Conservation (phyloP, 2,113 vertebrate species). For the Cottus gobio region DNA sequence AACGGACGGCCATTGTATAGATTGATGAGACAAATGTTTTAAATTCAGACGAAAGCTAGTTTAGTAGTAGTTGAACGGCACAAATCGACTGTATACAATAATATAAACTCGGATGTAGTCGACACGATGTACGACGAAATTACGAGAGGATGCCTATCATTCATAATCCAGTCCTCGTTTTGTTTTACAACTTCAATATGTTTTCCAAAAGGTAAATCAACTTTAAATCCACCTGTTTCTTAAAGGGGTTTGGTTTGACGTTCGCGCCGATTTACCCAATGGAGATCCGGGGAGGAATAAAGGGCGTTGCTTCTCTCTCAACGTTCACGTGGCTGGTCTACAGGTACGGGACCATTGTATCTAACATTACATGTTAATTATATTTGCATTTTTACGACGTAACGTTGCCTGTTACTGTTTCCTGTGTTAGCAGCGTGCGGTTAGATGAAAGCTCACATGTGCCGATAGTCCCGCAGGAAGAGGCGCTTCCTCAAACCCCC, state of each 20-base stretch:
- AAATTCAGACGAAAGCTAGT: background rate
- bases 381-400: background rate
- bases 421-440: background rate
- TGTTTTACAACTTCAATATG: background rate
- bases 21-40: background rate
- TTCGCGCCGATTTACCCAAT: background rate
- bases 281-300: background rate
- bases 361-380: too few relatives aligned
- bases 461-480: too few relatives aligned
- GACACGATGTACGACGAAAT: background rate
- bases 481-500: background rate
- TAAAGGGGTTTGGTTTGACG: background rate
- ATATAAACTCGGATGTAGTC: background rate
- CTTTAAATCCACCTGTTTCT: background rate
- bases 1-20: too few relatives aligned
- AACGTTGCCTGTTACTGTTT: background rate
- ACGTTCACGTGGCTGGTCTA: background rate
- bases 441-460: background rate
- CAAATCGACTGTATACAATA: background rate
- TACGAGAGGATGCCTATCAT: background rate
- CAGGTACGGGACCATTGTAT: background rate
- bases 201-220: accelerated
- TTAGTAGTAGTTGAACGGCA: background rate
- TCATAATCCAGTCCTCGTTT: background rate
- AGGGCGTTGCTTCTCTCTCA: background rate